Percentiles rank a stretch among this genome's conserved stretches.
phyloP scores from a whole-genome alignment of 2,888 invertebrate species.

The Bombylius major region DNA sequence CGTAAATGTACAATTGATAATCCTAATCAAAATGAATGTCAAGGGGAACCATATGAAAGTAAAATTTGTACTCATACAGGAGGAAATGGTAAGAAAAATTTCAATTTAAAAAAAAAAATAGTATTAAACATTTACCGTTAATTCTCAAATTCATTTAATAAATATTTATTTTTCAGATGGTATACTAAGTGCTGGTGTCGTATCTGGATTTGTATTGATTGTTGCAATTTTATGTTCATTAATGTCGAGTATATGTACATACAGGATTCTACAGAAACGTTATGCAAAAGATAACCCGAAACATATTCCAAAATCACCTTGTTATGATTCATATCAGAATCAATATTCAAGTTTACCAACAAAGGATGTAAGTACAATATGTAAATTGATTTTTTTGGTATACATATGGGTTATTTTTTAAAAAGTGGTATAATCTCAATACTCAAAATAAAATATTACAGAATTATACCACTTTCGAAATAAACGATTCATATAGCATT shows the following conservation, averaged over 20 bases:
- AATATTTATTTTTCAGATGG: neutral
- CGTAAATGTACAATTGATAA: constrained; percentile 48
- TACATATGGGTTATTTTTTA: neutral
- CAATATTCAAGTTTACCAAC: constrained; percentile 73
- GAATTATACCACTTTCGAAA: no score
- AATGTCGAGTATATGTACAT: constrained; percentile 34
- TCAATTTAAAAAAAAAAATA: neutral
- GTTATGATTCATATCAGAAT: constrained; percentile 71
- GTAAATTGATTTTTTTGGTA: neutral
- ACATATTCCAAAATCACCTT: constrained; percentile 61
- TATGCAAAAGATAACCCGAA: constrained; percentile 21
- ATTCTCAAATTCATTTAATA: neutral
- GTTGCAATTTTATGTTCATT: constrained; percentile 36
- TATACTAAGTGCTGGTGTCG: neutral
- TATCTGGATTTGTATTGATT: constrained; percentile 32
- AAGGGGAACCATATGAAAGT: constrained; percentile 55
- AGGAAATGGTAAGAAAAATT: constrained; percentile 17
- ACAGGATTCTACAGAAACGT: constrained; percentile 33
- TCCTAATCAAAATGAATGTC: constrained; percentile 48
- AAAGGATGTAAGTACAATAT: constrained; percentile 50
- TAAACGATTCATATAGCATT: no score
- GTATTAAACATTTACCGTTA: constrained; percentile 18
- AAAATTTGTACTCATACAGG: constrained; percentile 43
- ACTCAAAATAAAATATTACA: no score
- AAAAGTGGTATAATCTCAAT: neutral